Evolutionary conservation across 2,113 vertebrate species (phyloP).

Genomic region (Paramisgurnus dabryanus): DNA sequence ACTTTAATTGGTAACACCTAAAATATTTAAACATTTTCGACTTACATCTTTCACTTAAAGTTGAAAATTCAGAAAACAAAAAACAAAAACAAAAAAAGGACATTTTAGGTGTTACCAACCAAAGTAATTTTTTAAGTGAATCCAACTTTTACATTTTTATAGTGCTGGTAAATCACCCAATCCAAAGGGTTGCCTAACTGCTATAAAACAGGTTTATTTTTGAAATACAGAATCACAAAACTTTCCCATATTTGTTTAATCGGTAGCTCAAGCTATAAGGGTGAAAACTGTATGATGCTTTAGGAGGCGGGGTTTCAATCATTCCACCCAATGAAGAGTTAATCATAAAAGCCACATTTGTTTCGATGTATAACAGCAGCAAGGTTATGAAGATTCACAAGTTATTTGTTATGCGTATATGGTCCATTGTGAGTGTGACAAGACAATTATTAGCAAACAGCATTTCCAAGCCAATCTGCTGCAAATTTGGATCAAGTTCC

Average conservation of each 20-base stretch:
- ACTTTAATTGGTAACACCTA: too few relatives aligned
- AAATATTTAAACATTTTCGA: too few relatives aligned
- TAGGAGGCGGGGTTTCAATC: background rate
- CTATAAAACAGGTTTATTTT: background rate
- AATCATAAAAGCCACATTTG: conserved; percentile 11
- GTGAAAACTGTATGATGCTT: background rate
- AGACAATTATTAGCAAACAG: too few relatives aligned
- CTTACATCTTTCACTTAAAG: too few relatives aligned
- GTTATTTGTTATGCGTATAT: background rate
- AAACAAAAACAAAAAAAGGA: too few relatives aligned
- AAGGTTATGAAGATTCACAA: conserved; percentile 20
- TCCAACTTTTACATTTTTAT: too few relatives aligned
- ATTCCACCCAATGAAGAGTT: background rate
- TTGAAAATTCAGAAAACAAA: too few relatives aligned
- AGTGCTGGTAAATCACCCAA: too few relatives aligned
- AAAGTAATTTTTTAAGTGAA: too few relatives aligned
- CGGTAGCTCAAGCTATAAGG: background rate
- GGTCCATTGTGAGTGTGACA: background rate
- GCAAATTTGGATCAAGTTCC: background rate
- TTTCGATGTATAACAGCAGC: conserved; percentile 6
- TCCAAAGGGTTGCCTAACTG: too few relatives aligned
- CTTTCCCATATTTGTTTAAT: background rate
- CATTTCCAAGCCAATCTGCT: background rate
- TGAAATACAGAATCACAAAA: background rate
- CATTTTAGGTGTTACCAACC: too few relatives aligned